These are phyloP conservation scores for Echinops telfairi DNA, from an alignment of 2,113 vertebrate species.

Conservation along the genomic window DNA sequence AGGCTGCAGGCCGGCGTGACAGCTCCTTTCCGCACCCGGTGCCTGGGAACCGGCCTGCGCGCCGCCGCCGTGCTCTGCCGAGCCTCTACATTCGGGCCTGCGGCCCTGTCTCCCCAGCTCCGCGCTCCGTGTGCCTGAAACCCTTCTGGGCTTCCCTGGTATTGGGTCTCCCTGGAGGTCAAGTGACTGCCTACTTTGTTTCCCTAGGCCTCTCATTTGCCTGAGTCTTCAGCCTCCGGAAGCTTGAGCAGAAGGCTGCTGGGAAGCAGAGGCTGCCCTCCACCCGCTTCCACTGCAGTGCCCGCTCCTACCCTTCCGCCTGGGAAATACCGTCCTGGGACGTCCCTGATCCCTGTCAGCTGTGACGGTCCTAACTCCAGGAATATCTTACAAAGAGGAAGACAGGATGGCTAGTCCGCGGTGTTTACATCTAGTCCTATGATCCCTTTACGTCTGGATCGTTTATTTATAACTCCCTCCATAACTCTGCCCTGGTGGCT, in stretches of 20 bases:
- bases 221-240: not conserved
- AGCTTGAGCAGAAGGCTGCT: not conserved
- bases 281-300: constrained; percentile 1
- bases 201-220: constrained; percentile 72
- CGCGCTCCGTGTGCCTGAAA: not conserved
- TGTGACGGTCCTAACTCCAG: not conserved
- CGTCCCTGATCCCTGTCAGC: not conserved
- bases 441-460: constrained; percentile 70
- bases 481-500: constrained; percentile 76
- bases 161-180: not conserved
- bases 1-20: not conserved
- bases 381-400: constrained; percentile 27
- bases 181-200: constrained; percentile 56
- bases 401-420: constrained; percentile 42
- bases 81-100: not conserved
- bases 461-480: constrained; percentile 81
- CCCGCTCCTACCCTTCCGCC: constrained; percentile 6
- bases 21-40: no score
- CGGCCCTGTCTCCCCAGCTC: not conserved
- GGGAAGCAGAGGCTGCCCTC: not conserved
- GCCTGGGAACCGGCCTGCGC: not conserved
- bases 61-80: no score
- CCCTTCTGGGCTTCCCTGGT: not conserved
- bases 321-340: not conserved
- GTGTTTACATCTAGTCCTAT: constrained; percentile 66